Base-by-base conservation (phyloP, 2,797 vertebrate species). In the Tenualosa ilisha region DNA sequence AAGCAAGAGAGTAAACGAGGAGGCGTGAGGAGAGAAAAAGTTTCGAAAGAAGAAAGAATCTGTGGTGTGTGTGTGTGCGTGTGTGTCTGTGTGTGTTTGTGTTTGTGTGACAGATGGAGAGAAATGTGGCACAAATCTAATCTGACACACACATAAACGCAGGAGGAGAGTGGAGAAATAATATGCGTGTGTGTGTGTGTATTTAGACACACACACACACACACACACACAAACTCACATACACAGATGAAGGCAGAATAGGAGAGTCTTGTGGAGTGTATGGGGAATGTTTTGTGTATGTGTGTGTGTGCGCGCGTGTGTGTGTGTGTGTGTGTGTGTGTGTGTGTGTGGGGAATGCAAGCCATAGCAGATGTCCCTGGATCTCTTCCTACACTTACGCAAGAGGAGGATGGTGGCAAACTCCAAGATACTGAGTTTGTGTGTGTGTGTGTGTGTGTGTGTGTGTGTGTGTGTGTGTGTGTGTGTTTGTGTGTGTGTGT, bases 331-430 rank as follows among this genome's bases (percentile, higher is more conserved):
- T 59, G 20, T 54, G 53, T 54, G 53, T 17, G 2, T 54, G 53
- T 56, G 53, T 51, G 13, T 53, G 51, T 53, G 3, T 53, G 2
- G 12, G 13, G 51, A 53, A 53, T 3, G 51, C 3, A 53, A 63
- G 59, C 59, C 59, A 61, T 12, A 11, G 63, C 63, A 24, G 61
- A 24, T 26, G 61, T 65, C 61, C 61, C 61, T 65, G 61, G 61
- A 65, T 65, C 61, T n/a, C 24, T 65, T 65, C 61, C 61, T 65
- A n/a, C 56, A 22, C n/a, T 65, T 65, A 65, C 26, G 61, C 61
- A 65, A 65, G 7, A 65, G 24, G 24, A 65, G 22, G 61, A 26
- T 65, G 61, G 61, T 65, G 24, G n/a, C 56, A 20, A 20, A 59
- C 56, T 59, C 4, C 56, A 59, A 59, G 15, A 13, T 11, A 0